Percentiles rank a stretch among this genome's conserved stretches.
phyloP scores from a whole-genome alignment of 2,113 vertebrate species.

The Plecotus auritus region DNA sequence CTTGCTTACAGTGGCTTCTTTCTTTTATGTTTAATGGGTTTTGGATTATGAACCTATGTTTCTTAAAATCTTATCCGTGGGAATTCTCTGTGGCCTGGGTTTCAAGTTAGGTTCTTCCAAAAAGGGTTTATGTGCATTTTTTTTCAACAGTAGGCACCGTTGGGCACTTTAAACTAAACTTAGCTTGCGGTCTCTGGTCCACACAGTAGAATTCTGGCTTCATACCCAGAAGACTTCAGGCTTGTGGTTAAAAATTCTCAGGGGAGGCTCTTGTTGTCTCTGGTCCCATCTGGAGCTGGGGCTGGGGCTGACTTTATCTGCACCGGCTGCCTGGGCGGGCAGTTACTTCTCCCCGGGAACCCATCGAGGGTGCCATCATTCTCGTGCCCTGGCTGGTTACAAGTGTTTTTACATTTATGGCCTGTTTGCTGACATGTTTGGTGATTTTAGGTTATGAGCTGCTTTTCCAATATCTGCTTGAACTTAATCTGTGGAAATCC shows the following conservation, averaged over 20 bases:
- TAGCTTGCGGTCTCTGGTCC: neutral
- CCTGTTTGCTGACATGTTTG: neutral
- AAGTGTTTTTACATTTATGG: neutral
- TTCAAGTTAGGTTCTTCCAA: neutral
- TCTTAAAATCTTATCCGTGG: neutral
- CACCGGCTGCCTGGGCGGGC: neutral
- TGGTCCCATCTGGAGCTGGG: neutral
- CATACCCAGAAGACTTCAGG: neutral
- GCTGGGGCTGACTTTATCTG: neutral
- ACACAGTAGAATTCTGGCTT: neutral
- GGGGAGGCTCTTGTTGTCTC: neutral
- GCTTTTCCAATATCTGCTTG: neutral
- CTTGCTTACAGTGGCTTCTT: neutral
- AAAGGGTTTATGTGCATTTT: neutral
- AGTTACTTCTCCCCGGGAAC: neutral
- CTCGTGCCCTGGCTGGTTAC: neutral
- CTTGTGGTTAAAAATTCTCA: neutral
- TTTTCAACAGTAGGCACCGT: neutral
- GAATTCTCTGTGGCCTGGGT: neutral
- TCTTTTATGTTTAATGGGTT: neutral
- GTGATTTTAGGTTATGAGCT: neutral
- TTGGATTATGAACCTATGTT: neutral
- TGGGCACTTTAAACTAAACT: slow-evolving; percentile 3
- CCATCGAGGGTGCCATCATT: neutral
- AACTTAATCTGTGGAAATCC: neutral